Evolutionary conservation across 1,140 invertebrate species (phyloP), one percentile per base, ranked within the genome.

Genomic region (Drosophila busckii): DNA sequence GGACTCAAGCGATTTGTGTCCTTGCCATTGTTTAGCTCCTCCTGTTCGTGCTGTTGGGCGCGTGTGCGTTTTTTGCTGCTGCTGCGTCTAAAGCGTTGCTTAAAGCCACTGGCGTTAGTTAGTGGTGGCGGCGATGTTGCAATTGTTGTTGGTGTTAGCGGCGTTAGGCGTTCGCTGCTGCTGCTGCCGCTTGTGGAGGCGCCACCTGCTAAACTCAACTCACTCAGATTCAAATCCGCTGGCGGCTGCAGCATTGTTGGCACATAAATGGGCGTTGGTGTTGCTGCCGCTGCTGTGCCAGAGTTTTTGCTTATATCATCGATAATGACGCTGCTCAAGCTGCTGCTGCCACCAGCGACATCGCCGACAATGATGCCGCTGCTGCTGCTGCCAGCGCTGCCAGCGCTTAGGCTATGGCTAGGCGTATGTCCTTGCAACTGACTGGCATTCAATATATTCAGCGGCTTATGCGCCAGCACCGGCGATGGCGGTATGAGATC

Each of bases 1-100:
- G 93, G 93, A 87, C 92, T 93, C 48, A 92, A 76, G 12, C 88
- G 90, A 87, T 91, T 91, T 58, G 90, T 89, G 42, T 91, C 90
- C 66, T 94, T 93, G 29, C 75, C 83, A 40, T 86, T 87, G 28
- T 87, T 87, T 25, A 85, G 50, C 19, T 78, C 64, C 7, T 73
- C 50, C 9, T 83, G 55, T 8, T 84, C 70, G 7, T 86, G 13
- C 28, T 25, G 26, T 26, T 7, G 15, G 37, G 1, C 26, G 41
- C 15, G 29, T 35, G 42, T 34, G 2, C 84, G 46, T 26, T 76
- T 86, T 46, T 87, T 87, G 12, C 80, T 78, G 61, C 86, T 87
- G 26, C 67, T 64, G 9, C 85, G 70, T 6, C 85, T 59, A 28
- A 87, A 82, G 23, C 85, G 83, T 55, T 82, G 75, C 70, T 87